phyloP scores from a whole-genome alignment of 2,113 vertebrate species.

The Chlorocebus sabaeus region DNA sequence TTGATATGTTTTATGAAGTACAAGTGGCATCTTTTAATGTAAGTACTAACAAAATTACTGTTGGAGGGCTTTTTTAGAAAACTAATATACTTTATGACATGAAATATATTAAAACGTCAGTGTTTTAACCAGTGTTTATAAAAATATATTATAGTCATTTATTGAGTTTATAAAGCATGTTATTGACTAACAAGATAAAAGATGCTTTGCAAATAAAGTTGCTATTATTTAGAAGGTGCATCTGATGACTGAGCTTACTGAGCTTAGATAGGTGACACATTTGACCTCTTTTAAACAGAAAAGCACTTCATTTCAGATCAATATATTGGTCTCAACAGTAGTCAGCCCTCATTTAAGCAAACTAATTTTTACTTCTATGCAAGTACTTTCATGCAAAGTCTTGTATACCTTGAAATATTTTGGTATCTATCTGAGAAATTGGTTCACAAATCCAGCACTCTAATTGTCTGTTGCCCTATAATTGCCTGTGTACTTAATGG shows the following conservation, averaged over 20 bases:
- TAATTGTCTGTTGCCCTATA: neutral
- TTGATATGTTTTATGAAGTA: conserved; percentile 63
- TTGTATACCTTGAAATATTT: neutral
- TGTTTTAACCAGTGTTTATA: conserved; percentile 72
- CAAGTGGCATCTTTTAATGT: conserved; percentile 61
- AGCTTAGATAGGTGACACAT: neutral
- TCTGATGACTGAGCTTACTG: neutral
- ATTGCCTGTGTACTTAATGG: neutral
- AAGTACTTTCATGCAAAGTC: neutral
- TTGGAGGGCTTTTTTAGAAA: conserved; percentile 51
- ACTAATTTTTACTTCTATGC: neutral
- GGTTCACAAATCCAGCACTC: neutral
- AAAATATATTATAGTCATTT: conserved; percentile 63
- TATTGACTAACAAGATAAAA: conserved; percentile 65
- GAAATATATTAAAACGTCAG: conserved; percentile 68
- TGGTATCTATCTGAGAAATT: conserved; percentile 1
- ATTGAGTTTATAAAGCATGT: conserved; percentile 61
- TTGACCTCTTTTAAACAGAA: neutral
- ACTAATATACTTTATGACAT: conserved; percentile 60
- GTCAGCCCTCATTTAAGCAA: neutral
- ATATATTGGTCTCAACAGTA: neutral
- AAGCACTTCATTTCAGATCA: neutral
- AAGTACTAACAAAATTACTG: conserved; percentile 53
- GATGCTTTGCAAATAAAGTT: conserved; percentile 50
- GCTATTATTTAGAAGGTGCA: conserved; percentile 31